phyloP scores from a whole-genome alignment of 2,113 vertebrate genomes.

The Heteronetta atricapilla region DNA sequence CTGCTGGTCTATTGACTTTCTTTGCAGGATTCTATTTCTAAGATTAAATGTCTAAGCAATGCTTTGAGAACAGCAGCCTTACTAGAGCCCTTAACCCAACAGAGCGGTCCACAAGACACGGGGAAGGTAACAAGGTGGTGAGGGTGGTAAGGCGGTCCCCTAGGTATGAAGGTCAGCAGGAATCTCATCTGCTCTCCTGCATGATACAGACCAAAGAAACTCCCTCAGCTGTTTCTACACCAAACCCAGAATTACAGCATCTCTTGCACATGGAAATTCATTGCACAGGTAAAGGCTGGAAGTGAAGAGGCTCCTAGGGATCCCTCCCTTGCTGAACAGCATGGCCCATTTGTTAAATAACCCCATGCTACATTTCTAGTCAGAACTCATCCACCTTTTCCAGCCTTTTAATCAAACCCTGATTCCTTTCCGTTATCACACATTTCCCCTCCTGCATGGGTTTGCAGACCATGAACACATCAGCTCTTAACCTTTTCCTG shows the following conservation, averaged over 20 bases:
- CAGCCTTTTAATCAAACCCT: neutral
- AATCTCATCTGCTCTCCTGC: neutral
- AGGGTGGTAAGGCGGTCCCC: neutral
- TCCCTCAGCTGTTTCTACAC: neutral
- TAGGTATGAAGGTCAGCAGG: neutral
- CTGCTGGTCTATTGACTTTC: neutral
- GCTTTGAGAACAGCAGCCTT: neutral
- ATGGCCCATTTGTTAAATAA: neutral
- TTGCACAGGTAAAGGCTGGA: neutral
- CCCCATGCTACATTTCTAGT: neutral
- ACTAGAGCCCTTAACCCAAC: neutral
- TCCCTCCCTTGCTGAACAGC: neutral
- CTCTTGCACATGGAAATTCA: neutral
- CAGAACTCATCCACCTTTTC: neutral
- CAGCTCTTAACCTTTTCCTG: neutral
- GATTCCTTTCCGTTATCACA: neutral
- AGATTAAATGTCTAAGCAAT: neutral
- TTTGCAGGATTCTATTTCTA: neutral
- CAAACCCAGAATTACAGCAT: neutral
- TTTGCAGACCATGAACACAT: neutral
- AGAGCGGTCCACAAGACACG: neutral
- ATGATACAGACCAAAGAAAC: neutral
- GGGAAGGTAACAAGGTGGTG: neutral
- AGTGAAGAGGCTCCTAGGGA: neutral
- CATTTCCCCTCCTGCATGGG: neutral